Conservation (phyloP, 2,113 vertebrate genomes). For the Dasyornis broadbenti region DNA sequence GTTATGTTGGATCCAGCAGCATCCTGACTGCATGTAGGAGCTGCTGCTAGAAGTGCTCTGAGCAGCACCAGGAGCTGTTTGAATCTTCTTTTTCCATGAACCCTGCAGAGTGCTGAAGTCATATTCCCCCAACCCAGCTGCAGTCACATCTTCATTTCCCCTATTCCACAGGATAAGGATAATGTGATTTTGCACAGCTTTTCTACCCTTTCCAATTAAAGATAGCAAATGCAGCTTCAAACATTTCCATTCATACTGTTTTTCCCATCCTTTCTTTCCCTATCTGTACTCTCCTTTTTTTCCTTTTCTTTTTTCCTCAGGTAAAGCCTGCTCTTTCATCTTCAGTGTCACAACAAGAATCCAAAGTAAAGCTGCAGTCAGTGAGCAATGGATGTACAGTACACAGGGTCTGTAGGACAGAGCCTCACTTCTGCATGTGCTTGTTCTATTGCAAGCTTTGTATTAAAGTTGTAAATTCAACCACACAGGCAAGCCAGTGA, state of each 20-base stretch:
- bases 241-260: background rate
- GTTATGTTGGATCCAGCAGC: background rate
- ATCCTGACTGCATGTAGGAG: background rate
- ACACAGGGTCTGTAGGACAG: background rate
- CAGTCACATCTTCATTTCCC: background rate
- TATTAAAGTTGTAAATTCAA: background rate
- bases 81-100: background rate
- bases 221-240: background rate
- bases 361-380: background rate
- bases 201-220: background rate
- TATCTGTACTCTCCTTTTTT: background rate
- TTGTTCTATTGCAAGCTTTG: background rate
- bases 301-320: background rate
- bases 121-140: background rate
- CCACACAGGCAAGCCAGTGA: background rate
- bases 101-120: background rate
- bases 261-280: background rate
- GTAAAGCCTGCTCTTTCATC: background rate
- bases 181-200: background rate
- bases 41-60: background rate
- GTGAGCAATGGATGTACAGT: background rate
- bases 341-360: background rate
- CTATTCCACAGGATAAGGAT: background rate
- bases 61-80: background rate
- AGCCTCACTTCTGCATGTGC: background rate